A percentile compares a stretch with the other conserved stretches of the same genome.
Conservation (phyloP, 2,888 invertebrate species). For the Synanthedon tipuliformis region DNA sequence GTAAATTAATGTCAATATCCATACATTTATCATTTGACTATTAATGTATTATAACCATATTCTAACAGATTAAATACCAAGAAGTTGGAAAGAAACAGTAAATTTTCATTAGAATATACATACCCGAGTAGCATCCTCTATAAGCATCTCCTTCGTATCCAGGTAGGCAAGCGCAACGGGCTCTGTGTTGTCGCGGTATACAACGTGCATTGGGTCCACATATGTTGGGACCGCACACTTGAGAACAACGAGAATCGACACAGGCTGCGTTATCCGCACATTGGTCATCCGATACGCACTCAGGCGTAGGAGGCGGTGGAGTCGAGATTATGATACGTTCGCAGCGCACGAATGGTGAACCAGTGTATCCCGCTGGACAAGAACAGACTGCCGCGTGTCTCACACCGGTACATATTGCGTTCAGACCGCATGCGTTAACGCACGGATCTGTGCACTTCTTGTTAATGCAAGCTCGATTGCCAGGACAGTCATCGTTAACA, state of each 20-base stretch:
- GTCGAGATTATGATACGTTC: constrained; percentile 39
- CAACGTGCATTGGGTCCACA: constrained; percentile 86
- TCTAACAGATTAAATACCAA: too few relatives aligned
- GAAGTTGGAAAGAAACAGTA: background rate
- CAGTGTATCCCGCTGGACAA: constrained; percentile 82
- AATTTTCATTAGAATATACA: background rate
- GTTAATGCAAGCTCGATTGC: constrained; percentile 83
- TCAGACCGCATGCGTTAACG: constrained; percentile 83
- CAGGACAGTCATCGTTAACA: constrained; percentile 86
- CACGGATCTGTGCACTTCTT: constrained; percentile 89
- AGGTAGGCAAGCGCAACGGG: constrained; percentile 84
- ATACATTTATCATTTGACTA: too few relatives aligned
- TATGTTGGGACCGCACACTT: constrained; percentile 78
- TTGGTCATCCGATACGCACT: constrained; percentile 81
- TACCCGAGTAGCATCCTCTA: constrained; percentile 80
- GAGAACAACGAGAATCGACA: constrained; percentile 77
- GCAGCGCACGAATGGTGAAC: constrained; percentile 83
- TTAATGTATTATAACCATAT: too few relatives aligned
- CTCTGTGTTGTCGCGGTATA: constrained; percentile 81
- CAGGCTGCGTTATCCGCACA: constrained; percentile 88
- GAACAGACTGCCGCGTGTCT: constrained; percentile 84
- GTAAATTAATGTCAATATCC: too few relatives aligned
- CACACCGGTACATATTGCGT: constrained; percentile 82
- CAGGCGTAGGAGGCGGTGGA: constrained; percentile 73
- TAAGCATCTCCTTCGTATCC: constrained; percentile 88